Base-by-base conservation (phyloP, 1,140 invertebrate species). In the Ceratina australensis region DNA sequence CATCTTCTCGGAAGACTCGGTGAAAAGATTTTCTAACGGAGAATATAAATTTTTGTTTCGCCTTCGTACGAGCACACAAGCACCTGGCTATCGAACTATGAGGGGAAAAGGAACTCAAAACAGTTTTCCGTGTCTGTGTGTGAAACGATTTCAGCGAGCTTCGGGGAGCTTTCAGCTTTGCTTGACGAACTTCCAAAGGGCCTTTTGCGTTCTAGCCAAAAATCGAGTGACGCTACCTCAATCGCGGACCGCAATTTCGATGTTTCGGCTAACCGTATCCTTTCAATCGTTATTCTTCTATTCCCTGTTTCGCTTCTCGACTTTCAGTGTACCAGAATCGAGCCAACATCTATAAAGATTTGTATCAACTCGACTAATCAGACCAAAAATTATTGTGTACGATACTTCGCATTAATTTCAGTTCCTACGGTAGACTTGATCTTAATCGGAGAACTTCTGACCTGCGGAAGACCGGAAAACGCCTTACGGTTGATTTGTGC, bases 241-340 rank as follows among this genome's bases (percentile, higher is more conserved):
- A 50, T 15, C 42, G 42, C 28, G 16, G 47, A 22, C 22, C 42
- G 18, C 49, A 52, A 42, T 63, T 50, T 63, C 71, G 26, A 42
- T 28, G 26, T 56, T 28, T 54, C 33, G 57, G n/a, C 16, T 16
- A 52, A 52, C 22, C 42, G 57, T 72, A 52, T 63, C 22, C 5
- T 42, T 22, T 24, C 49, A 2, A 57, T 28, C 12, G 20, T 20
- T 33, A 18, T 33, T 61, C 57, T 22, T 50, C 42, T 42, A 61
- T 42, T 33, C 56, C 56, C n/a, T 16, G n/a, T 12, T 72, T 63
- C 54, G 47, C 24, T 13, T 42, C 60, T 28, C 28, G 69, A 73
- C 22, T 24, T 42, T 13, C 15, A 16, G 52, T 54, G 28, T n/a
- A 20, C 60, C 26, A 16, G 15, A 24, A 28, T 33, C 59, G 12